Conservation (phyloP, 2,113 vertebrate genomes). For the Sinocyclocheilus anophthalmus region DNA sequence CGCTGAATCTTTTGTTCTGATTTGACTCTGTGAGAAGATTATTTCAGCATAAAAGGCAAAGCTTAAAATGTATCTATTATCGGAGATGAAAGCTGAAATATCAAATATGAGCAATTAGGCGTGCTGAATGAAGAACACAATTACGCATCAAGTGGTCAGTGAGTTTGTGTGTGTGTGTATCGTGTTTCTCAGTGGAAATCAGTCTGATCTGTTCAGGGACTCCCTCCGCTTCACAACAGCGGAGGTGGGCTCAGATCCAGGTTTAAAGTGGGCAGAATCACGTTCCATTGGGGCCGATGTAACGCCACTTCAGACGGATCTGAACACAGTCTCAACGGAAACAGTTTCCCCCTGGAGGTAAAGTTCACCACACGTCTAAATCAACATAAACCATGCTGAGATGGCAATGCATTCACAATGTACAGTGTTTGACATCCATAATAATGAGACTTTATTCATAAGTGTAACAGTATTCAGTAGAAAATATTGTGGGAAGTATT, state of each 20-base stretch:
- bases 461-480: background rate
- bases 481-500: background rate
- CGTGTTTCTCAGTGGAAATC: conserved; percentile 81
- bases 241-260: conserved; percentile 86
- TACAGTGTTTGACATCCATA: background rate
- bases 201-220: too few species aligned
- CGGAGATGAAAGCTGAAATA: background rate
- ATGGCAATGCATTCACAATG: background rate
- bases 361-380: background rate
- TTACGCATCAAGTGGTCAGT: background rate
- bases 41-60: background rate
- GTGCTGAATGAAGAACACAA: background rate
- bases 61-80: background rate
- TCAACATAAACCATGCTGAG: background rate
- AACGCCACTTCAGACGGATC: conserved; percentile 90
- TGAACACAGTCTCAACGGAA: conserved; percentile 92
- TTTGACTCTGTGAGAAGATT: conserved; percentile 9
- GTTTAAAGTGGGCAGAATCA: conserved; percentile 85
- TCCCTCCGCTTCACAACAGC: too few species aligned
- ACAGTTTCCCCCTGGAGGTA: conserved; percentile 95
- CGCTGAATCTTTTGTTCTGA: background rate
- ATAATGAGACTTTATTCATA: background rate
- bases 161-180: conserved; percentile 28
- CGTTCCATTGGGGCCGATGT: conserved; percentile 97
- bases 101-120: background rate